These are phyloP conservation scores for Odontamblyopus lacepedii DNA, from an alignment of 2,797 vertebrate genomes.

Conservation along the genomic window DNA sequence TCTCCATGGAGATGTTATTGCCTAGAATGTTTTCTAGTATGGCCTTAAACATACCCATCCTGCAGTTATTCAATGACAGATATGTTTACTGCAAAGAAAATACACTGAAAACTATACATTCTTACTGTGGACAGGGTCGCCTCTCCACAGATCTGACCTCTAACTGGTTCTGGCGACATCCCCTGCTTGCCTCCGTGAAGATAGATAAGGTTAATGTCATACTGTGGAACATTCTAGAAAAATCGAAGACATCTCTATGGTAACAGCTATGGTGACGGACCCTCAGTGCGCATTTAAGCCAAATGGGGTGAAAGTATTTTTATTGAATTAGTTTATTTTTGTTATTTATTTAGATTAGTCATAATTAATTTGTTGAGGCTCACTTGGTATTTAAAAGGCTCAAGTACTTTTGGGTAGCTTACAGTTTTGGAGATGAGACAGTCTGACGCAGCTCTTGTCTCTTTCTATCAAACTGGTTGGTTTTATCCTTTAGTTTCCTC, in stretches of 20 bases:
- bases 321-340: background rate
- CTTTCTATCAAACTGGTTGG: constrained; percentile 44
- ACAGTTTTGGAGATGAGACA: constrained; percentile 16
- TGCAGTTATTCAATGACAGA: too few relatives aligned
- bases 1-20: background rate
- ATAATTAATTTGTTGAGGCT: background rate
- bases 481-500: constrained; percentile 50
- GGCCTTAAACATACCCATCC: background rate
- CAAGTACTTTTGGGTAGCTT: background rate
- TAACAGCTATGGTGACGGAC: background rate
- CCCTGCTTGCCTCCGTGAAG: background rate
- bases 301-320: too few relatives aligned
- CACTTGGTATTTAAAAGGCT: background rate
- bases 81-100: background rate
- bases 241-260: too few relatives aligned
- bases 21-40: background rate
- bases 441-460: constrained; percentile 19
- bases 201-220: background rate
- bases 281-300: background rate
- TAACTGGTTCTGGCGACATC: too few relatives aligned
- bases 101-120: background rate
- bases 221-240: background rate
- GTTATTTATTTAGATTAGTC: background rate
- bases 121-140: background rate
- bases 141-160: background rate